A percentile compares a stretch with the other conserved stretches of the same genome.
phyloP scores from a whole-genome alignment of 2,888 invertebrate species.

The Ophioninae sp. region DNA sequence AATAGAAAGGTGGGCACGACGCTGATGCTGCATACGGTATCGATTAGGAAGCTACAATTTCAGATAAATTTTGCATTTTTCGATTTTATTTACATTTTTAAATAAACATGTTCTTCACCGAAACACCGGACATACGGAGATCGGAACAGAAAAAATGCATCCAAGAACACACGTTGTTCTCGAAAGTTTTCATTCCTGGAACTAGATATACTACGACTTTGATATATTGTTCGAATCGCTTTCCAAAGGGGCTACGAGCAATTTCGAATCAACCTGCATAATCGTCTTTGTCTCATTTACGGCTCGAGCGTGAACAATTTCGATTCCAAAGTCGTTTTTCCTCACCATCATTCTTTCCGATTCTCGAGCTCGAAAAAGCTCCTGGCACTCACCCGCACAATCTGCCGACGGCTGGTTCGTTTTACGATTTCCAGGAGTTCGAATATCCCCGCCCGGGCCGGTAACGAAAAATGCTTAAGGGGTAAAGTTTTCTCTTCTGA shows the following conservation, averaged over 20 bases:
- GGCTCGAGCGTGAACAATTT: constrained; percentile 50
- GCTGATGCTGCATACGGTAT: too few species aligned
- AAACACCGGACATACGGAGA: not conserved
- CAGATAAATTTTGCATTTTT: too few species aligned
- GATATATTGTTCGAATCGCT: too few species aligned
- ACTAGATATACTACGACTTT: too few species aligned
- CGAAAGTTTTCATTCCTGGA: too few species aligned
- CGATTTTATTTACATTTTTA: not conserved
- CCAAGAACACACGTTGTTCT: too few species aligned
- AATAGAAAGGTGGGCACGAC: too few species aligned
- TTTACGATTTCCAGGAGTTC: constrained; percentile 73
- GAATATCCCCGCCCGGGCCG: not conserved
- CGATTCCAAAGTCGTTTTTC: constrained; percentile 25
- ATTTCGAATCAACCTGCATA: not conserved
- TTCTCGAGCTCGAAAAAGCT: not conserved
- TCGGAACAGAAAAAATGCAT: not conserved
- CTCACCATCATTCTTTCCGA: constrained; percentile 26
- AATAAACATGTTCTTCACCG: too few species aligned
- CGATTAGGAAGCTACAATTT: too few species aligned
- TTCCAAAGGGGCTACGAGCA: too few species aligned
- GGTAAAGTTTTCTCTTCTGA: constrained; percentile 30
- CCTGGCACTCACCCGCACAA: constrained; percentile 45
- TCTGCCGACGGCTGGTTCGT: constrained; percentile 64
- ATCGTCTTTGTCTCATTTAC: constrained; percentile 63
- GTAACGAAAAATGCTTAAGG: constrained; percentile 52